Evolutionary conservation across 2,113 vertebrate genomes (phyloP), one percentile per base, ranked within the genome.

Genomic region (Prionailurus viverrinus): DNA sequence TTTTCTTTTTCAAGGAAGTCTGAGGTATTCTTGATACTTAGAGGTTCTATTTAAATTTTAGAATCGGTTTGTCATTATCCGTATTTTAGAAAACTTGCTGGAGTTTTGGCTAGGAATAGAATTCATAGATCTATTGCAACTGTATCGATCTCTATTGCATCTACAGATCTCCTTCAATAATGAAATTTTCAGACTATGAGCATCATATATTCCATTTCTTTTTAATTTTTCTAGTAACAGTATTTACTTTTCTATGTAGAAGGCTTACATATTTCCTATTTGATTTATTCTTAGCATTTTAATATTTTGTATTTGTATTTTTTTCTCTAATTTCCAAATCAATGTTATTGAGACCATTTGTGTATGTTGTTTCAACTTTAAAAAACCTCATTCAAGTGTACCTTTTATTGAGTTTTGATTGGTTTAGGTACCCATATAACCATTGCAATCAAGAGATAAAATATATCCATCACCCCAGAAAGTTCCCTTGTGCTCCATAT

Each of bases 41-140:
- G 27, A 23, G 45, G 31, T 87, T 91, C 39, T 63, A 27, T 85
- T 94, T 82, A n/a, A 48, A 92, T 85, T 45, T 93, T 84, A 81
- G 25, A 95, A 41, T 96, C 19, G 39, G 1, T 65, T 89, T 95
- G n/a, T 45, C 29, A 39, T 4, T 63, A 65, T 51, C 9, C 5
- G n/a, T 58, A 89, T 66, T 78, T 19, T 31, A 82, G 89, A 69
- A 78, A 79, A 13, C 36, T 66, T 79, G 12, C 51, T 39, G 25
- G 84, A 7, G 33, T 69, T 92, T 74, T 81, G 9, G 4, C 29
- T 71, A 63, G 45, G 21, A 65, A 74, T 65, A 8, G 25, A 36
- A 19, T 74, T 11, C 68, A 48, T 16, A 41, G 21, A n/a, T 73
- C 2, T 55, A 1, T 82, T 81, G 5, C 29, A 63, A 18, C 33